Conservation (phyloP, 2,888 invertebrate species). For the Xestia xanthographa region DNA sequence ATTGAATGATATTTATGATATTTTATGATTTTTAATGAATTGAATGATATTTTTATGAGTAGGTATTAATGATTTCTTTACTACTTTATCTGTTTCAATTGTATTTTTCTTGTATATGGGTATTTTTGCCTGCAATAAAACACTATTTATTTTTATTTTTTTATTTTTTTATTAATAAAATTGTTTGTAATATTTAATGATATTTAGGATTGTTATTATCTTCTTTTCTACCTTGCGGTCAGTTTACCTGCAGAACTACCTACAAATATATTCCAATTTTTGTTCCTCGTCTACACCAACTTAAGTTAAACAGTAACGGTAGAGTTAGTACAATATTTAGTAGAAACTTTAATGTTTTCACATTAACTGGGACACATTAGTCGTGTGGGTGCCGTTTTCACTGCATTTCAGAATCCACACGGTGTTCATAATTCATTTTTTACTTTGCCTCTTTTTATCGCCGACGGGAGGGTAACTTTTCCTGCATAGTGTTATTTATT, state of each 20-base stretch:
- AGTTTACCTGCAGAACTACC: not conserved
- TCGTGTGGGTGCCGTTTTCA: slow-evolving; percentile 57
- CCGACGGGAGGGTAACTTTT: slow-evolving; percentile 41
- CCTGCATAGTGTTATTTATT: slow-evolving; percentile 49
- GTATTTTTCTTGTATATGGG: too few relatives aligned
- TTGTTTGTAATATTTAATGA: too few relatives aligned
- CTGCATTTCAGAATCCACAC: slow-evolving; percentile 41
- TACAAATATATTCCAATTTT: not conserved
- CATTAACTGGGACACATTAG: slow-evolving; percentile 55
- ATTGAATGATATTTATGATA: too few relatives aligned
- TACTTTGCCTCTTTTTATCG: slow-evolving; percentile 50
- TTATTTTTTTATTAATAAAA: too few relatives aligned
- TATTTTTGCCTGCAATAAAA: too few relatives aligned
- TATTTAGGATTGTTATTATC: too few relatives aligned
- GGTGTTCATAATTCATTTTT: slow-evolving; percentile 54
- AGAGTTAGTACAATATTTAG: slow-evolving; percentile 40
- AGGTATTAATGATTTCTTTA: too few relatives aligned
- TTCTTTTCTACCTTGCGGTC: not conserved
- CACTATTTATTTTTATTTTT: too few relatives aligned
- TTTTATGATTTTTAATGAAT: too few relatives aligned
- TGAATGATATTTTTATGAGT: too few relatives aligned
- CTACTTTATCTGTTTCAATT: too few relatives aligned
- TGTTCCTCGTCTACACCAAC: not conserved
- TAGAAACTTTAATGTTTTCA: slow-evolving; percentile 38
- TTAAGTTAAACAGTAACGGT: slow-evolving; percentile 11